phyloP scores from a whole-genome alignment of 2,113 vertebrate genomes.

The Odontesthes bonariensis region DNA sequence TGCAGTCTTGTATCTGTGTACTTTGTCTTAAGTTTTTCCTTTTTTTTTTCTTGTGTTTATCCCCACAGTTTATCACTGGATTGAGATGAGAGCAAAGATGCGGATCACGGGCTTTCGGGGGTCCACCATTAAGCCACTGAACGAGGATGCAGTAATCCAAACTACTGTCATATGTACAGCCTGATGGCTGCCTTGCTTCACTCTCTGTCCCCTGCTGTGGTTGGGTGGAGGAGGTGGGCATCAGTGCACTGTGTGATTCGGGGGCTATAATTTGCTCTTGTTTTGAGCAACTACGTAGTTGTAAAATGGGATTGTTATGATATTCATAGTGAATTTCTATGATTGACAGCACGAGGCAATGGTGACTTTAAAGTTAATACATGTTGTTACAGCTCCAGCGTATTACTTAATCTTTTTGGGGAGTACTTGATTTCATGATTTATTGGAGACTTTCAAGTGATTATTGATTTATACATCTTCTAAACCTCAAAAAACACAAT shows the following conservation, averaged over 20 bases:
- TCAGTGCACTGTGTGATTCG: conserved; percentile 35
- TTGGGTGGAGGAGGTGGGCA: conserved; percentile 27
- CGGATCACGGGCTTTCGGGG: conserved; percentile 90
- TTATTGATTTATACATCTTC: background rate
- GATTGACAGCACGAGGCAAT: conserved; percentile 8
- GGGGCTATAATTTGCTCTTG: conserved; percentile 36
- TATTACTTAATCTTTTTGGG: conserved; percentile 2
- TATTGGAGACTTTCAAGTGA: background rate
- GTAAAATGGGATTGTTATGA: conserved; percentile 66
- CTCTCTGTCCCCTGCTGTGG: conserved; percentile 2
- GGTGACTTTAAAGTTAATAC: conserved; percentile 27
- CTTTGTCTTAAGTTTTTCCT: background rate
- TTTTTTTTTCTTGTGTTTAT: conserved; percentile 2
- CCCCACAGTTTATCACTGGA: conserved; percentile 90
- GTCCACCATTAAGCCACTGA: conserved; percentile 59
- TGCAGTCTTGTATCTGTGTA: too few relatives aligned
- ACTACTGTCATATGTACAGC: conserved; percentile 29
- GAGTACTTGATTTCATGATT: conserved; percentile 2
- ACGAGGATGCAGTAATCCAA: conserved; percentile 5
- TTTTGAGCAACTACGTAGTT: conserved; percentile 52
- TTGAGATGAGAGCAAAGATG: conserved; percentile 93
- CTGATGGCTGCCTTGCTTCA: conserved; percentile 11
- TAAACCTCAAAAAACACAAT: background rate
- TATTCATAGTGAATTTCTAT: conserved; percentile 74
- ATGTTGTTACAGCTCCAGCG: conserved; percentile 33